Evolutionary conservation across 2,888 invertebrate genomes (phyloP), one percentile per base, ranked within the genome.

Genomic region (Dexiosoma caninum): DNA sequence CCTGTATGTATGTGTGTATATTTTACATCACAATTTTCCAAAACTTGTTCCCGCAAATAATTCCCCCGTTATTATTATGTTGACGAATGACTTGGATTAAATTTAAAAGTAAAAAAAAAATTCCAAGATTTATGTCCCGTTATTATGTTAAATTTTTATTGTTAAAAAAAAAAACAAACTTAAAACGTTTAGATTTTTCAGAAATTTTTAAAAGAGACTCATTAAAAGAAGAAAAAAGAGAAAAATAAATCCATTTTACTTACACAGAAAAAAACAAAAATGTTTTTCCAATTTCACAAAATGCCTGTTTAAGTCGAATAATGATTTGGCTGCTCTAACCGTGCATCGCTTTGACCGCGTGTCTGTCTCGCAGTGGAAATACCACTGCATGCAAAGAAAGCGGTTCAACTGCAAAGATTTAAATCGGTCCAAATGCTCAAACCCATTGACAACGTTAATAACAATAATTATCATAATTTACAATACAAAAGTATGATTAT

Each of bases 391-490:
- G 12, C 44, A 32, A 55, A 27, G 37, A 42, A 30, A 57, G 64
- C 64, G 77, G 40, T 35, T 70, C n/a, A 30, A 62, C 14, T 49
- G 46, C 16, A 59, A 77, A 51, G 64, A 70, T 71, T 55, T 77
- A 64, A 77, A 70, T 64, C 77, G 40, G 64, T 32, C 44, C 64
- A 64, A 64, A 57, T 51, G 51, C 57, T 66, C 23, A 46, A 64
- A 51, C 72, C 49, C 81, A 81, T 77, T 81, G 81, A 81, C 81
- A 81, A 81, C 53, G 69, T 81, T 81, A 81, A 81, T 81, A 81
- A 81, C 80, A 80, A 80, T 80, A 80, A 80, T 78, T 78, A 71
- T 72, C 37, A 77, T 81, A 81, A 81, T 81, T 81, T 77, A 77
- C 64, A 77, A 77, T 42, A 72, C 67, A 77, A 81, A 69, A 77